Evolutionary conservation across 2,888 invertebrate species (phyloP).

Genomic region (Noctua janthina): DNA sequence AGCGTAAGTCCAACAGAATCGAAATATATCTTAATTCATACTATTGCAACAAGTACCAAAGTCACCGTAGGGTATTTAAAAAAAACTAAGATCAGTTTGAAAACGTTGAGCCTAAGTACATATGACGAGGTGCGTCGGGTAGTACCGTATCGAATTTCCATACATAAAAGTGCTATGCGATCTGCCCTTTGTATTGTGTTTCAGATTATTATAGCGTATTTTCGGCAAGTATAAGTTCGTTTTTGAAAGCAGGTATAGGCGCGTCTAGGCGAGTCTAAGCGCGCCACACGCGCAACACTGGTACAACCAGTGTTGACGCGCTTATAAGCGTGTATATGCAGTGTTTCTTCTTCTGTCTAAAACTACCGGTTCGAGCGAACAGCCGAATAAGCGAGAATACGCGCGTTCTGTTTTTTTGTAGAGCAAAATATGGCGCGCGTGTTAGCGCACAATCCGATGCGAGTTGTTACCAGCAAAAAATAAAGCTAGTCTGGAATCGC

Average conservation of each 20-base stretch:
- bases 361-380: background rate
- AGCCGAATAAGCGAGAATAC: background rate
- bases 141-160: background rate
- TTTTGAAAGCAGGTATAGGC: background rate
- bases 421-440: background rate
- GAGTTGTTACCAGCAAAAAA: background rate
- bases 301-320: background rate
- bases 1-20: background rate
- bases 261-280: background rate
- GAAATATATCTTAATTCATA: background rate
- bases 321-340: background rate
- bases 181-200: background rate
- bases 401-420: background rate
- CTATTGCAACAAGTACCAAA: background rate
- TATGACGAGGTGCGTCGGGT: background rate
- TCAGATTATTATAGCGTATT: background rate
- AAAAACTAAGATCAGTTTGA: background rate
- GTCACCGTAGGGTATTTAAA: background rate
- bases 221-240: background rate
- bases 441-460: background rate
- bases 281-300: background rate
- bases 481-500: background rate
- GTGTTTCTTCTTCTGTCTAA: background rate
- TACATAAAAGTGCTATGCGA: background rate
- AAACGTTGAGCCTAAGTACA: background rate